Base-by-base conservation (phyloP, 2,113 vertebrate genomes). In the Suricata suricatta region DNA sequence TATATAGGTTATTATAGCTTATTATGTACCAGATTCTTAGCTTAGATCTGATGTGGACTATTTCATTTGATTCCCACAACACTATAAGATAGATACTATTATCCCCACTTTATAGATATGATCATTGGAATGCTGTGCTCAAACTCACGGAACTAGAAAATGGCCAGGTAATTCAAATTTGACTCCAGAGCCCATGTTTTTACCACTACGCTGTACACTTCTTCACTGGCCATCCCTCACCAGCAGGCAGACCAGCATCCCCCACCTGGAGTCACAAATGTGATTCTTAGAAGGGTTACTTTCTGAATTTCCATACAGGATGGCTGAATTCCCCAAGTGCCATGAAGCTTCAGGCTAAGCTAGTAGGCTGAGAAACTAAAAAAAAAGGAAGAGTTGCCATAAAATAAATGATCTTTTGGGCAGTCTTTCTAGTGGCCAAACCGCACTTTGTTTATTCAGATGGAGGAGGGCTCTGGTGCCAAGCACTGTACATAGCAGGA, bases 371-470 rank as follows among this genome's bases (percentile, higher is more conserved):
- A 93, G 66, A 90, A 89, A 85, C 23, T 87, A 47, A 57, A 90
- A 90, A 41, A 50, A 93, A 90, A 90, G 81, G 33, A 96, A 96
- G 63, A 96, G 57, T 27, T 72, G 60, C 47, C 52, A 92, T 80
- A 92, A 88, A 38, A 79, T 76, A 97, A 94, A 94, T 19, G 71
- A 44, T 13, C 84, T 87, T 82, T 94, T 97, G 94, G 96, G 90
- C 96, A 98, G 97, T 97, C 93, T 98, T 98, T 98, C 98, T 96
- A 98, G 98, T 96, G 97, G 98, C 93, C 98, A 98, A 98, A 98
- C 97, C 96, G 93, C 96, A 97, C 98, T 99, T 98, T 99, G 99
- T 99, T 99, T 99, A 99, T 98, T 99, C 99, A 99, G 99, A 99
- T 99, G 99, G 98, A 99, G 98, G 95, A 95, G 97, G 98, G 93